Conservation (phyloP, 2,113 vertebrate genomes). For the Rissa tridactyla region DNA sequence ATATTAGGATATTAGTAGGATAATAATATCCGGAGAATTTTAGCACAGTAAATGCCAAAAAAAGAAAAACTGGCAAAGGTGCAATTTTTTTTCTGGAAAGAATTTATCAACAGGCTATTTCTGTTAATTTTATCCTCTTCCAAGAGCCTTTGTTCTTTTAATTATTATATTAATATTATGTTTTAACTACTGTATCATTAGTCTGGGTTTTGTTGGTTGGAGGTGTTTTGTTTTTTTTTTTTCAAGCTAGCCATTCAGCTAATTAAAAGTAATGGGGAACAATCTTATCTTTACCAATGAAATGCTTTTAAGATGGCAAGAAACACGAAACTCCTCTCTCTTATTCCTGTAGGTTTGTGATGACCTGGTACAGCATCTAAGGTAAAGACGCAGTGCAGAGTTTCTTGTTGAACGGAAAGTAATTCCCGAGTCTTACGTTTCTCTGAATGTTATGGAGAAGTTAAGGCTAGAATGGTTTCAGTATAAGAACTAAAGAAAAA, state of each 20-base stretch:
- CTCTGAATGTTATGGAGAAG: not conserved
- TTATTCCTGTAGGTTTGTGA: slow-evolving; percentile 73
- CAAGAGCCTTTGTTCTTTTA: not conserved
- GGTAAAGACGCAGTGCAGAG: slow-evolving; percentile 62
- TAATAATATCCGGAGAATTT: not conserved
- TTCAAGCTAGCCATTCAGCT: not conserved
- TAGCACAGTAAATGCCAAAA: not conserved
- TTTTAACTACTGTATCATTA: not conserved
- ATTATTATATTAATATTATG: not conserved
- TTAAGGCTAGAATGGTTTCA: not conserved
- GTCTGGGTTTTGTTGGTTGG: not conserved
- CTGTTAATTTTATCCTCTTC: not conserved
- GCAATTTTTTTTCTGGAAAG: not conserved
- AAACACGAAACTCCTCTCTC: not conserved
- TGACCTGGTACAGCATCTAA: slow-evolving; percentile 75
- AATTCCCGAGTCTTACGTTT: not conserved
- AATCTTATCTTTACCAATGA: not conserved
- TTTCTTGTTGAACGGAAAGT: not conserved
- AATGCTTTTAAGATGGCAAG: not conserved
- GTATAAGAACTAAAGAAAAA: not conserved
- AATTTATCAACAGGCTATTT: not conserved
- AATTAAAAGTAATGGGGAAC: not conserved
- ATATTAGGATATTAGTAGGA: not conserved
- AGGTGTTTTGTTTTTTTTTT: not conserved
- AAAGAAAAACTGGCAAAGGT: not conserved